phyloP scores from a whole-genome alignment of 2,113 vertebrate genomes.

The Bujurquina vittata region DNA sequence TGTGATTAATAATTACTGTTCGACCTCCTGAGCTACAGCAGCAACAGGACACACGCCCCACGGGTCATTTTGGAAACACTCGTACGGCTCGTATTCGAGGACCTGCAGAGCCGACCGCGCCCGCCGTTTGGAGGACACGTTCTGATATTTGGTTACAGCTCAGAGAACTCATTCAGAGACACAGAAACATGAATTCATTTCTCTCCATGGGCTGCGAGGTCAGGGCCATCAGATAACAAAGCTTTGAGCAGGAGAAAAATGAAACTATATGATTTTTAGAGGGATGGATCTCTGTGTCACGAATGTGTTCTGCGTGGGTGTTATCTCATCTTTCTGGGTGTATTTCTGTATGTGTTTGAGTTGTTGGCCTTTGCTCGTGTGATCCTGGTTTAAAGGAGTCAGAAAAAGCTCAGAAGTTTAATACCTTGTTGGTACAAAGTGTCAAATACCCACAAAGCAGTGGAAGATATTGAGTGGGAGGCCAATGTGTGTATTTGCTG shows the following conservation, averaged over 20 bases:
- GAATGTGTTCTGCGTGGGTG: slow-evolving; percentile 3
- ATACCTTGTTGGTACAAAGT: slow-evolving; percentile 7
- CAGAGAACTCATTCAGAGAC: neutral
- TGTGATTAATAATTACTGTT: too few species aligned
- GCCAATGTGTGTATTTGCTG: neutral
- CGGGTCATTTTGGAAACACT: too few species aligned
- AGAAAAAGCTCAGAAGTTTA: neutral
- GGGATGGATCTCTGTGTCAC: neutral
- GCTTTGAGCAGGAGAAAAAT: slow-evolving; percentile 17
- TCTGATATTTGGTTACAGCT: too few species aligned
- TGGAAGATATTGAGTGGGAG: slow-evolving; percentile 15
- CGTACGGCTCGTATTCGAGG: too few species aligned
- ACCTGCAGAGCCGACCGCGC: too few species aligned
- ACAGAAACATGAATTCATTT: too few species aligned
- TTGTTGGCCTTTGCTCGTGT: slow-evolving; percentile 3
- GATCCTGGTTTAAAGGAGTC: neutral
- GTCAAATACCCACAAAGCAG: slow-evolving; percentile 29
- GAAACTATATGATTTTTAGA: neutral
- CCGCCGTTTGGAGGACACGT: too few species aligned
- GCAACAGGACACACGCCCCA: too few species aligned
- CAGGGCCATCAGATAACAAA: neutral
- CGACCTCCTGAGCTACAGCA: too few species aligned
- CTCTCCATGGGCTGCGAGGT: slow-evolving; percentile 19
- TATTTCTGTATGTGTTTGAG: neutral
- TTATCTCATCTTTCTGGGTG: neutral